Percentiles rank a stretch among this genome's conserved stretches.
Conservation (phyloP, 2,888 invertebrate genomes). For the Mythimna loreyi region DNA sequence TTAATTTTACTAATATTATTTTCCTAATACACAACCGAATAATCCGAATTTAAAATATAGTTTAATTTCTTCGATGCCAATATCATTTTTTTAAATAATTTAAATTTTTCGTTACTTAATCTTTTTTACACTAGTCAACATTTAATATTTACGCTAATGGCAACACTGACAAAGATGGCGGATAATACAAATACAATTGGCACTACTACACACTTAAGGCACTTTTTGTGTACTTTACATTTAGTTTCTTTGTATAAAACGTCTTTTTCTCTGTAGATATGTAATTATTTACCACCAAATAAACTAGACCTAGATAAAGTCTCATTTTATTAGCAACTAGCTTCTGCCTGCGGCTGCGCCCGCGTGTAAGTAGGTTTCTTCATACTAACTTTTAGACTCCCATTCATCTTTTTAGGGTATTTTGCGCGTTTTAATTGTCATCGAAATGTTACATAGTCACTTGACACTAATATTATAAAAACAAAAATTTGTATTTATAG, state of each 20-base stretch:
- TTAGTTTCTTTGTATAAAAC: slow-evolving; percentile 17
- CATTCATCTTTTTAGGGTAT: no score
- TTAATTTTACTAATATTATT: slow-evolving; percentile 10
- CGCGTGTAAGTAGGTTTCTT: no score
- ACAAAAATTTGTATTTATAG: no score
- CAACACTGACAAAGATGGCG: slow-evolving; percentile 54
- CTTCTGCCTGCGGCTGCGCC: no score
- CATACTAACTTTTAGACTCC: no score
- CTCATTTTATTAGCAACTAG: neutral
- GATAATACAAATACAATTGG: slow-evolving; percentile 37
- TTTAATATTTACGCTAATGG: slow-evolving; percentile 61
- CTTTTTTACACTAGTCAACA: slow-evolving; percentile 48
- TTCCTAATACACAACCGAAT: slow-evolving; percentile 36
- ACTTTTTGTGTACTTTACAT: slow-evolving; percentile 54
- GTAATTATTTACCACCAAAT: neutral
- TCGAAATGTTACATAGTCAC: neutral
- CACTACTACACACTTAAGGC: slow-evolving; percentile 48
- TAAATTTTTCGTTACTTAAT: neutral
- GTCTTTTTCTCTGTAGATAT: slow-evolving; percentile 20
- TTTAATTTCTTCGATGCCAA: slow-evolving; percentile 16
- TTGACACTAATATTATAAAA: no score
- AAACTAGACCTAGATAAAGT: neutral
- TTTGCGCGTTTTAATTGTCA: no score
- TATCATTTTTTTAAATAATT: slow-evolving; percentile 13
- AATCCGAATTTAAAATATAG: slow-evolving; percentile 2